These are phyloP conservation scores for Prosapia bicincta DNA, from an alignment of 2,888 invertebrate species.

Conservation along the genomic window DNA sequence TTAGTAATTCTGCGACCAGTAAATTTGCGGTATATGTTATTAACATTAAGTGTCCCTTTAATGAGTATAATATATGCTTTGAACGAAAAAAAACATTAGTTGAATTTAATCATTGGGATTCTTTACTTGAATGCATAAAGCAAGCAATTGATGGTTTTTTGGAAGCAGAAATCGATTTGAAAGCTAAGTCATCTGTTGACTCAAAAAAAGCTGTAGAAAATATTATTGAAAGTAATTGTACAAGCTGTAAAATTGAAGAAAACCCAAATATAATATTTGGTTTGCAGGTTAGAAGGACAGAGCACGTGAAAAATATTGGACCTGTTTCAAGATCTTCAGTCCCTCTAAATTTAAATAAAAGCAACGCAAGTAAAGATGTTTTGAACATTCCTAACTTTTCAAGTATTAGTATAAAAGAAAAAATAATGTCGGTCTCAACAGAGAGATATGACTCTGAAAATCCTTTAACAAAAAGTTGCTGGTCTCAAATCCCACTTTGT, in stretches of 20 bases:
- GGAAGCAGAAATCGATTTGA: conserved; percentile 35
- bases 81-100: conserved; percentile 52
- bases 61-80: conserved; percentile 50
- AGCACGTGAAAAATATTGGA: background rate
- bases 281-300: background rate
- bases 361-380: too few species aligned
- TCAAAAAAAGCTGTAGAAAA: background rate
- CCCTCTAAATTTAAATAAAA: background rate
- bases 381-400: too few species aligned
- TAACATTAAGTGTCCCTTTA: conserved; percentile 52
- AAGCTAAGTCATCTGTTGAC: background rate
- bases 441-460: background rate
- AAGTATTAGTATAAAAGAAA: too few species aligned
- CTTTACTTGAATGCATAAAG: conserved; percentile 10
- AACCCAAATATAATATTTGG: background rate
- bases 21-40: conserved; percentile 51
- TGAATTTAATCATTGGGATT: conserved; percentile 55
- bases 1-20: background rate
- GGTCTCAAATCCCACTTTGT: background rate
- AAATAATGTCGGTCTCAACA: background rate
- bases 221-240: background rate
- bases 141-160: conserved; percentile 44
- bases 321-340: background rate
- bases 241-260: background rate
- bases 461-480: background rate